Base-by-base conservation (phyloP, 2,888 invertebrate species). In the Papilio gigon region DNA sequence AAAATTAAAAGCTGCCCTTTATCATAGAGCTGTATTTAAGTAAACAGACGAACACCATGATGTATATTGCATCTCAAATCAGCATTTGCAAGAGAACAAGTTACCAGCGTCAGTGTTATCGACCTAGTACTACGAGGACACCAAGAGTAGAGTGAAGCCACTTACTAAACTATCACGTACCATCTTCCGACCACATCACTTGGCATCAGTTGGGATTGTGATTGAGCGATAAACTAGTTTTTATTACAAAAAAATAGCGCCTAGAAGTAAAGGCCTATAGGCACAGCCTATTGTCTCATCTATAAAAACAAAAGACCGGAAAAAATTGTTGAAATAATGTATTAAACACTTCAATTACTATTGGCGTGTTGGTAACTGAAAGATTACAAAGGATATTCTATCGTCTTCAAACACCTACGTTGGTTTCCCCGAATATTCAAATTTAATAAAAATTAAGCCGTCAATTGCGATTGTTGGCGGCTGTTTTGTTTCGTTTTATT, bases 401-500 rank as follows among this genome's bases (percentile, higher is more conserved):
- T 0, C n/a, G 9, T 9, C 30, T 30, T n/a, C 30, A 30, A 17
- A 53, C 8, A n/a, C n/a, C n/a, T 30, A 30, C n/a, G 27, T 56
- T 14, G 6, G 27, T 53, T 53, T 27, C 14, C n/a, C 9, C 0
- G 14, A 50, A 50, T 50, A 53, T 53, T 53, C n/a, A 30, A 53
- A 53, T 53, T 53, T 30, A 53, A 53, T 30, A 53, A 56, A 56
- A 56, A 56, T 56, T 56, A 56, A 56, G 30, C 9, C 53, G 30
- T 30, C n/a, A n/a, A 56, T 56, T 56, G 4, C 53, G 53, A 56
- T 56, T 56, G 53, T 56, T 30, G 53, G 53, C 27, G 53, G 53
- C 53, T 56, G 30, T 30, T 56, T 56, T 56, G 53, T 30, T 56
- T 56, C 53, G 30, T 56, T 56, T 56, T 56, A 56, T 56, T 30